Conservation (phyloP, 2,888 invertebrate genomes). For the Thereva unica region DNA sequence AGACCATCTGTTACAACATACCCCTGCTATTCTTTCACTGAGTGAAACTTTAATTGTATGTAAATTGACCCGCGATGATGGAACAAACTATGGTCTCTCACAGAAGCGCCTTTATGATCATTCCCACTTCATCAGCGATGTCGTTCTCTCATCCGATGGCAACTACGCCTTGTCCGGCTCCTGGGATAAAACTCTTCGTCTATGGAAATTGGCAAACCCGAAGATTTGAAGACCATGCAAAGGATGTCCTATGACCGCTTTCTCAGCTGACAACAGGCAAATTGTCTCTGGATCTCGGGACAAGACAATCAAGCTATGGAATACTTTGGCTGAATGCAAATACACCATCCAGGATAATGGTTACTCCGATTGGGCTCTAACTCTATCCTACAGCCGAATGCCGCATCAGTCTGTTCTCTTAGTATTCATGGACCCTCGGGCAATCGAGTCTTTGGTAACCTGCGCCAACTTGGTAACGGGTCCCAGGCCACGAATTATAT, state of each 20-base stretch:
- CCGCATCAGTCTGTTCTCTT: too few relatives aligned
- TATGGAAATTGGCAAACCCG: constrained; percentile 99
- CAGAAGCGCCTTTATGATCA: constrained; percentile 96
- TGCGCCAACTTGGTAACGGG: too few relatives aligned
- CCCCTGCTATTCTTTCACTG: too few relatives aligned
- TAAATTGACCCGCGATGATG: constrained; percentile 96
- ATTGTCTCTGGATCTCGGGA: constrained; percentile 99
- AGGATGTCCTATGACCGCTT: constrained; percentile 98
- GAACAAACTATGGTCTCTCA: constrained; percentile 92
- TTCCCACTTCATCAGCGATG: constrained; percentile 98
- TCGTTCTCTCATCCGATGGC: constrained; percentile 97
- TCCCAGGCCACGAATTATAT: too few relatives aligned
- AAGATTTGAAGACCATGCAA: constrained; percentile 98
- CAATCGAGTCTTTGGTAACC: too few relatives aligned
- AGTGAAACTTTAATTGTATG: constrained; percentile 78
- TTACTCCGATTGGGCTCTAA: constrained; percentile 98
- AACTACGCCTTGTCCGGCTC: constrained; percentile 99
- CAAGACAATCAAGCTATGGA: constrained; percentile 99
- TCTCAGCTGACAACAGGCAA: constrained; percentile 99
- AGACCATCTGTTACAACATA: too few relatives aligned
- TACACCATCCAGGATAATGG: constrained; percentile 97
- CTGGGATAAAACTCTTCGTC: constrained; percentile 98
- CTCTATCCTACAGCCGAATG: too few relatives aligned
- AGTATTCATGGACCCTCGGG: too few relatives aligned
- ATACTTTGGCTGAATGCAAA: constrained; percentile 99